Base-by-base conservation (phyloP, 2,797 vertebrate genomes). In the Xerus rutilus region DNA sequence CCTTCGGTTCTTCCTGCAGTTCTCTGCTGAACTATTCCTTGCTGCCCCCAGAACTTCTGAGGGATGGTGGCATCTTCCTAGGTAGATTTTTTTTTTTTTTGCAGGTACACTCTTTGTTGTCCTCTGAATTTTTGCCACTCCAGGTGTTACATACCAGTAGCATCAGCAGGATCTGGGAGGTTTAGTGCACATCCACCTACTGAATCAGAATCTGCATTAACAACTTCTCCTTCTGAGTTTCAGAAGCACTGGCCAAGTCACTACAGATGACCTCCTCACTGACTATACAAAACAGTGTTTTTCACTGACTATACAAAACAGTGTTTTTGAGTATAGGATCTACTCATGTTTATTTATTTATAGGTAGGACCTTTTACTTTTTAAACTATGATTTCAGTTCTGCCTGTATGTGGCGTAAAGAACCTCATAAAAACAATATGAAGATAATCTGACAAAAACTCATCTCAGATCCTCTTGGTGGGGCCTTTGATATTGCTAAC, bases 381-480 rank as follows among this genome's bases (percentile, higher is more conserved):
- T 83, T 47, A 15, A 89, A 65, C 64, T 78, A 30, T 28, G 35
- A 62, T 88, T 94, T 84, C 57, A 87, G 4, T 85, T 95, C 77
- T 93, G 45, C 59, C 43, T 86, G 5, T 79, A 43, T 67, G 5
- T 73, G 67, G 70, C n/a, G 7, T 73, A 59, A 79, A 93, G 15
- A 82, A 54, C 30, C 18, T 73, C 23, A 23, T 3, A 69, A 47
- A 69, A 94, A 65, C 45, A 79, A 13, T 32, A 5, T 5, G 49
- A 84, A 78, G 73, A 57, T 49, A 39, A 39, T 72, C 65, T 30
- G 79, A 83, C 59, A 65, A 12, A 49, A 74, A 49, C 32, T 88
- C 39, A 74, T 43, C 21, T 88, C 39, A 52, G 18, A 35, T 47
- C 77, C 39, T 43, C 3, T 43, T 30, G 32, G 17, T 12, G 32